Base-by-base conservation (phyloP, 2,888 invertebrate genomes). In the Scaptomyza polygonia region DNA sequence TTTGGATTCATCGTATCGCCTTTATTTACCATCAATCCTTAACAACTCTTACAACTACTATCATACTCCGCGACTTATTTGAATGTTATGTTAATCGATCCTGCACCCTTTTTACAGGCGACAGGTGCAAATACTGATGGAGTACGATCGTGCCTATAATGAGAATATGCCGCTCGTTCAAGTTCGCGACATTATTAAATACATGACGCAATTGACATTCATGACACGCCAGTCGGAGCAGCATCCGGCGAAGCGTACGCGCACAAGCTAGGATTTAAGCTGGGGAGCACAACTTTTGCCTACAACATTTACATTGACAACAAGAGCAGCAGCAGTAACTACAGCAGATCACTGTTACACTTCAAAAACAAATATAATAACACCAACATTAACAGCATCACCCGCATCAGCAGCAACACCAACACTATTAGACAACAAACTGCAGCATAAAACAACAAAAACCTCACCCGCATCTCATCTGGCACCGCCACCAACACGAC, bases 121-220 rank as follows among this genome's bases (percentile, higher is more conserved):
- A 32, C 97, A 97, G 91, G 94, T 96, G 90, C 94, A 95, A 91
- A 94, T 96, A 59, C 93, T 97, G 36, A 94, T 95, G 89, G 95
- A 95, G 89, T 95, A 95, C 39, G 96, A 96, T 86, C 96, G 96
- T 89, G 95, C 94, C 40, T 95, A 94, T 65, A 92, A 94, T 89
- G 96, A 96, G 89, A 94, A 94, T 52, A 92, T 96, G 90, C 96
- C 96, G 40, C 92, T 97, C 79, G 96, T 97, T 58, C 96, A 96
- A 92, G 96, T 97, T 79, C 94, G 95, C 70, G 96, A 96, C 92
- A 95, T 97, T 71, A 95, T 96, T 92, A 95, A 95, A 89, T 96
- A 94, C 92, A 96, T 96, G 96, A 95, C 96, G 30, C 97, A 97
- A 92, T 93, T 97, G 92, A 96, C 96, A 90, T 97, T 96, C 93